Evolutionary conservation across 2,113 vertebrate genomes (phyloP).

Genomic region (Dermatemys mawii): DNA sequence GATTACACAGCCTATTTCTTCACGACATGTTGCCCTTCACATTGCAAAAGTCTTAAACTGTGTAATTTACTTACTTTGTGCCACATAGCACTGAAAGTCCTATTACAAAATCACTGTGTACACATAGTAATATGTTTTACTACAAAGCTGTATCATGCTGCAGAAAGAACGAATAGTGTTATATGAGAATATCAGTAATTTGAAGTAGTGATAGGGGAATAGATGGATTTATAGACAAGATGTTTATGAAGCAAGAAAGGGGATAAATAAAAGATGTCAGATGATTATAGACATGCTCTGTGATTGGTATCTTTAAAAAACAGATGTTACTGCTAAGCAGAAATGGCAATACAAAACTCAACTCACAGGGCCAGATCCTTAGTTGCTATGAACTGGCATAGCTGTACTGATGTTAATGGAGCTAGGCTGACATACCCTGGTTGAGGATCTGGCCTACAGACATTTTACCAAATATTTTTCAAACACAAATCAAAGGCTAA

Average conservation of each 20-base stretch:
- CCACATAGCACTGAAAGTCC: background rate
- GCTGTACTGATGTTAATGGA: background rate
- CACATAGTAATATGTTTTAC: background rate
- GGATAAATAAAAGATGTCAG: background rate
- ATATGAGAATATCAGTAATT: background rate
- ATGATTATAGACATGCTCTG: background rate
- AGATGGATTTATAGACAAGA: accelerated
- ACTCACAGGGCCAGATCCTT: background rate
- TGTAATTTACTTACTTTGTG: background rate
- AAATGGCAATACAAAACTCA: background rate
- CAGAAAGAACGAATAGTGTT: background rate
- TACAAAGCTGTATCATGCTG: accelerated
- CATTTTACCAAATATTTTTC: background rate
- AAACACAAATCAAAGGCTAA: constrained; percentile 40
- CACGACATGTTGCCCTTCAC: accelerated
- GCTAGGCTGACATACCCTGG: background rate
- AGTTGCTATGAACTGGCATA: background rate
- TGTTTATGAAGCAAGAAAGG: background rate
- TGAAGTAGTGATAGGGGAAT: background rate
- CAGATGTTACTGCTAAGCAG: background rate
- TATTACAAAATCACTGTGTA: background rate
- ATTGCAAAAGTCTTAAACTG: background rate
- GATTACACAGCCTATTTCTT: background rate
- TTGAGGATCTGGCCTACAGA: background rate
- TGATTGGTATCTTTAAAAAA: background rate